phyloP scores from a whole-genome alignment of 2,888 invertebrate genomes.

The Epirrita christyi region DNA sequence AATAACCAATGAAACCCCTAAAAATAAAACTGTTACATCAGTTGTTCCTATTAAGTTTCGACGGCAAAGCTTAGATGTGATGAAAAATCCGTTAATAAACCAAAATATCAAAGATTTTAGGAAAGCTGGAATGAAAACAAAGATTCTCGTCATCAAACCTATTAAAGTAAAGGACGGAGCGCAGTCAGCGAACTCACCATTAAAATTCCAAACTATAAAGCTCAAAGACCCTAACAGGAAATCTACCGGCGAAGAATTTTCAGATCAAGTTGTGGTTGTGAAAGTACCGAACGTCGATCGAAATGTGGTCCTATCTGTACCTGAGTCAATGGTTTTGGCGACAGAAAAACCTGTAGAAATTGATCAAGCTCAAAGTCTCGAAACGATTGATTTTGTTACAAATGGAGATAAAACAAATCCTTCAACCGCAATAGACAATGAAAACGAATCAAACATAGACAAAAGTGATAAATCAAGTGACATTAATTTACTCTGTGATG shows the following conservation, averaged over 20 bases:
- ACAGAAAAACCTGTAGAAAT: constrained; percentile 18
- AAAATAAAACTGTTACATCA: constrained; percentile 50
- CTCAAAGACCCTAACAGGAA: constrained; percentile 81
- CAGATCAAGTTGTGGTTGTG: constrained; percentile 72
- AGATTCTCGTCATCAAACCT: constrained; percentile 78
- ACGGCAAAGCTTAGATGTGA: constrained; percentile 70
- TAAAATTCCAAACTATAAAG: constrained; percentile 88
- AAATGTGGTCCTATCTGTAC: constrained; percentile 45
- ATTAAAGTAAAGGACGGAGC: constrained; percentile 68
- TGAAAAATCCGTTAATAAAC: constrained; percentile 74
- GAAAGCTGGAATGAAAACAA: constrained; percentile 78
- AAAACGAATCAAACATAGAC: constrained; percentile 11
- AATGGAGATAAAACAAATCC: constrained; percentile 3
- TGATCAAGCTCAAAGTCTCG: constrained; percentile 25
- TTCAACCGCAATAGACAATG: constrained; percentile 8
- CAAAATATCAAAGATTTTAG: constrained; percentile 72
- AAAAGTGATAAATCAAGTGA: constrained; percentile 23
- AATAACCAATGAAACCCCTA: constrained; percentile 17
- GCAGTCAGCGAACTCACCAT: constrained; percentile 53
- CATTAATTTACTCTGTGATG: constrained; percentile 23
- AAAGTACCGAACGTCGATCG: constrained; percentile 74
- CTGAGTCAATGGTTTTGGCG: constrained; percentile 33
- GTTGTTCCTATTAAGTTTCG: constrained; percentile 69
- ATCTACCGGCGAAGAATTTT: constrained; percentile 53
- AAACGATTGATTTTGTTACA: constrained; percentile 4